Evolutionary conservation across 2,113 vertebrate genomes (phyloP), one percentile per base, ranked within the genome.

Genomic region (Vicugna pacos): DNA sequence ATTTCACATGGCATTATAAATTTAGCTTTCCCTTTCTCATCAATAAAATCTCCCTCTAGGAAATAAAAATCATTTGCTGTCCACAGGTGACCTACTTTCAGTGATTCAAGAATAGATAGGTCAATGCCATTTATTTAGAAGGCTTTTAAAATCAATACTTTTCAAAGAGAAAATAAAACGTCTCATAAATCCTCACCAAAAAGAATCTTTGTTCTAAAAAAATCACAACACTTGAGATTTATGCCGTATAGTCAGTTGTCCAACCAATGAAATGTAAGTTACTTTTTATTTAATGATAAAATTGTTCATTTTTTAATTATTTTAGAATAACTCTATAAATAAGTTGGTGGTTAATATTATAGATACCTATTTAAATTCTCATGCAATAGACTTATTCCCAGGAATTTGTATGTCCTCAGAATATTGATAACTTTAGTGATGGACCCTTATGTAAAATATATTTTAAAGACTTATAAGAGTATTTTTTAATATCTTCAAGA

Each of bases 51-150:
- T 92, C 77, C 67, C 89, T 97, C 81, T 75, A 97, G 80, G 83
- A 98, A 98, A 95, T 96, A 72, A 97, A 96, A 98, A 96, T 97
- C 42, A 91, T 98, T 97, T 96, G 92, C 94, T 97, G 46, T 96
- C 91, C 82, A 94, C 72, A 94, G 69, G 89, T 94, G 92, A 96
- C 94, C 81, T 95, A 77, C 89, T 98, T 72, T 97, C 96, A 98
- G n/a, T 97, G 91, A 97, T 95, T 98, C 89, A 62, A 62, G 79
- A 97, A 94, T 91, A 97, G 95, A 94, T 90, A 97, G 94, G 96
- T 97, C 94, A 97, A 69, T 76, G 64, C 32, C 96, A 46, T 96
- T 96, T 97, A 93, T 92, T 97, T 98, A 97, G 86, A 94, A 97
- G 86, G n/a, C 50, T 97, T 97, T 97, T 73, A 93, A 96, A 97